Evolutionary conservation across 2,888 invertebrate genomes (phyloP).

Genomic region (Drosophila leonis): DNA sequence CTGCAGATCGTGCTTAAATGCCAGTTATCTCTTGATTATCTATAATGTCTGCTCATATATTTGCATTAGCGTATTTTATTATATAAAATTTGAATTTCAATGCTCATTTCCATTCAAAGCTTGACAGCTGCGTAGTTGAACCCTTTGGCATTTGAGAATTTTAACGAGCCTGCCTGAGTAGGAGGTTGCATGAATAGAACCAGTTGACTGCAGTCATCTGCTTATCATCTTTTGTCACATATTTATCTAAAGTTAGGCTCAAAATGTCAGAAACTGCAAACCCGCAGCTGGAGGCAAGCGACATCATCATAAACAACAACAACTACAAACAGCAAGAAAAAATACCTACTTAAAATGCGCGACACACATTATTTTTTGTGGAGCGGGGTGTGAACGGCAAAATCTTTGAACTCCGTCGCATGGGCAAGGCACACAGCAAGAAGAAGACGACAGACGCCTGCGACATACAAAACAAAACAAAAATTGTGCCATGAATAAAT

Average conservation of each 20-base stretch:
- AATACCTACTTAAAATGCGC: constrained; percentile 64
- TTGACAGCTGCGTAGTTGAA: constrained; percentile 9
- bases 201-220: constrained; percentile 22
- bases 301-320: constrained; percentile 25
- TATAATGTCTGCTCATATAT: background rate
- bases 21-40: background rate
- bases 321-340: constrained; percentile 18
- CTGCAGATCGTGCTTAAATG: background rate
- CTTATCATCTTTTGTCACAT: constrained; percentile 60
- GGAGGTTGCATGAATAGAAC: constrained; percentile 24
- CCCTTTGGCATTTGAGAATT: constrained; percentile 31
- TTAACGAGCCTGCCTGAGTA: background rate
- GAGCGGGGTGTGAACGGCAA: constrained; percentile 59
- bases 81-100: background rate
- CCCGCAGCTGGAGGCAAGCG: constrained; percentile 27
- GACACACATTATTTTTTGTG: constrained; percentile 60
- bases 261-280: constrained; percentile 68
- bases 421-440: constrained; percentile 21
- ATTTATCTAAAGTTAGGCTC: constrained; percentile 42
- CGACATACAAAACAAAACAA: constrained; percentile 43
- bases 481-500: constrained; percentile 59
- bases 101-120: no score
- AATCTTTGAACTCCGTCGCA: constrained; percentile 58
- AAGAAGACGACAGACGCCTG: constrained; percentile 31
- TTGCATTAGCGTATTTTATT: background rate